phyloP scores from a whole-genome alignment of 2,888 invertebrate species.

The Melolontha melolontha region DNA sequence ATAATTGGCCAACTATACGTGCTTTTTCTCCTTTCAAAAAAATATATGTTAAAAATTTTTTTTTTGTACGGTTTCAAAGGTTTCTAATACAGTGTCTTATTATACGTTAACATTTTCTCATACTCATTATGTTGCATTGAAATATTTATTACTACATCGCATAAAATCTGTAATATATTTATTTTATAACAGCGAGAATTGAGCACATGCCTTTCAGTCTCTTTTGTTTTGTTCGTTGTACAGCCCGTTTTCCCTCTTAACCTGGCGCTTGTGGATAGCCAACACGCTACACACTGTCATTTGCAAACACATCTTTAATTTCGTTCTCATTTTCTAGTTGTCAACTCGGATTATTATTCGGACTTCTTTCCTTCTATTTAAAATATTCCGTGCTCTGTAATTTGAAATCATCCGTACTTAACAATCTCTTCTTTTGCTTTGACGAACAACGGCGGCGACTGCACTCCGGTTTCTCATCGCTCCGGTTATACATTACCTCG shows the following conservation, averaged over 20 bases:
- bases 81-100: no score
- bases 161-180: neutral
- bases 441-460: conserved; percentile 4
- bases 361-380: conserved; percentile 48
- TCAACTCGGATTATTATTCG: conserved; percentile 52
- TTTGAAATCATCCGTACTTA: conserved; percentile 54
- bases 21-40: no score
- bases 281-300: conserved; percentile 47
- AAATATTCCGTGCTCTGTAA: conserved; percentile 50
- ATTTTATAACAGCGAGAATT: conserved; percentile 16
- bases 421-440: conserved; percentile 44
- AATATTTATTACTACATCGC: no score
- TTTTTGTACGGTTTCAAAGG: no score
- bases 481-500: conserved; percentile 21
- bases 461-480: conserved; percentile 21
- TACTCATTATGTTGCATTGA: no score
- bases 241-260: conserved; percentile 12
- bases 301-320: conserved; percentile 52
- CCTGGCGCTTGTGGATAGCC: neutral
- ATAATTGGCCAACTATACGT: no score
- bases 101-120: no score
- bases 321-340: conserved; percentile 52
- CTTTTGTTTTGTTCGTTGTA: neutral
- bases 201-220: neutral
- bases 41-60: no score